These are phyloP conservation scores for Dendrolimus houi DNA, from an alignment of 2,888 invertebrate genomes.

Conservation along the genomic window DNA sequence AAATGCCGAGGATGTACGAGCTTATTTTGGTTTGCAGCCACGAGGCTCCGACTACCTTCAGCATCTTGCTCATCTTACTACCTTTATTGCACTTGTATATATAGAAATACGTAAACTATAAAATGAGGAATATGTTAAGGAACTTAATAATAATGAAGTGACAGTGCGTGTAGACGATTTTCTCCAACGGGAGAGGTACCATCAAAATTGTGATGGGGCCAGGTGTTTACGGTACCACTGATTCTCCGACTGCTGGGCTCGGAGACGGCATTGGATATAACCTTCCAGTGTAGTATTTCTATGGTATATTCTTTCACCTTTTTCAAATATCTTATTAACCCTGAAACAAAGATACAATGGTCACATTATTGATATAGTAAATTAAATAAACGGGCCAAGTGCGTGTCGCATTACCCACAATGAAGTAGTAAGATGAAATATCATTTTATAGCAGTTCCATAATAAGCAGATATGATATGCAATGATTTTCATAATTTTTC, in stretches of 20 bases:
- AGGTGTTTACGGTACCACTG: conserved; percentile 43
- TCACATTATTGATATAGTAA: not conserved
- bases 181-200: conserved; percentile 60
- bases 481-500: too few relatives aligned
- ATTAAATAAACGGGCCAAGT: too few relatives aligned
- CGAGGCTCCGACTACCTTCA: conserved; percentile 87
- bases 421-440: too few relatives aligned
- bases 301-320: conserved; percentile 38
- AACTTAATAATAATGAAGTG: conserved; percentile 76
- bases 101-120: conserved; percentile 44
- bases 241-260: conserved; percentile 34
- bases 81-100: conserved; percentile 9
- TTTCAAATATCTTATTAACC: conserved; percentile 41
- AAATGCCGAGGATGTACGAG: conserved; percentile 81
- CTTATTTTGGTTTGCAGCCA: conserved; percentile 86
- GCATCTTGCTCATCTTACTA: conserved; percentile 72
- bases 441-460: too few relatives aligned
- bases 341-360: conserved; percentile 49
- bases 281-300: conserved; percentile 27
- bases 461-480: too few relatives aligned
- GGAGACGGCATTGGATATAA: conserved; percentile 51
- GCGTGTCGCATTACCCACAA: too few relatives aligned
- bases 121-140: conserved; percentile 69
- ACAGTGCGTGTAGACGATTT: conserved; percentile 64
- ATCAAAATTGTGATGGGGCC: conserved; percentile 55